A percentile compares a stretch with the other conserved stretches of the same genome.
Evolutionary conservation across 2,888 invertebrate genomes (phyloP).

Genomic region (Amblyjoppa proteus): DNA sequence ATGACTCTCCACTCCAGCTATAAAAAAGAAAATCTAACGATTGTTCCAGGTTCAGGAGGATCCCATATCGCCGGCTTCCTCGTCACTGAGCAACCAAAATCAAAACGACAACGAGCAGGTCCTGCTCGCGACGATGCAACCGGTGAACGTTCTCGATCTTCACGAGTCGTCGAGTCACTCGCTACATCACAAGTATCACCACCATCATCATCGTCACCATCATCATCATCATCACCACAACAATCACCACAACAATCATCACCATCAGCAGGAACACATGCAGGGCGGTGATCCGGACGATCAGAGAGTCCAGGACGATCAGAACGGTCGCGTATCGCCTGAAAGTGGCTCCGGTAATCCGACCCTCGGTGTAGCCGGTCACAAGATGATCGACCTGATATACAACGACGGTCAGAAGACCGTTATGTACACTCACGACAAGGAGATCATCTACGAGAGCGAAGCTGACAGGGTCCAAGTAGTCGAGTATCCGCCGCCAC

Average conservation of each 20-base stretch:
- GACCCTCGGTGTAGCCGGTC: constrained; percentile 87
- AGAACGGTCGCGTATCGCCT: constrained; percentile 81
- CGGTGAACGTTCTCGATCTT: constrained; percentile 93
- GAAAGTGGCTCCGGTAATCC: constrained; percentile 86
- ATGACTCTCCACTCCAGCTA: background rate
- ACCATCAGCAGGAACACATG: constrained; percentile 85
- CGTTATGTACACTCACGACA: constrained; percentile 93
- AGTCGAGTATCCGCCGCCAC: constrained; percentile 83
- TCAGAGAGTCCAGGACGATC: constrained; percentile 84
- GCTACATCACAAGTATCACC: constrained; percentile 86
- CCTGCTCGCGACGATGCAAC: constrained; percentile 94
- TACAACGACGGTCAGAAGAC: constrained; percentile 95
- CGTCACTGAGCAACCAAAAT: constrained; percentile 83
- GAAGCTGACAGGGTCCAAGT: constrained; percentile 87
- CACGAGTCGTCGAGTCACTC: constrained; percentile 88
- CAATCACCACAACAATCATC: constrained; percentile 85
- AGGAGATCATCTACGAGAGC: constrained; percentile 93
- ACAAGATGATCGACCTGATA: constrained; percentile 92
- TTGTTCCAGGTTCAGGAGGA: constrained; percentile 80
- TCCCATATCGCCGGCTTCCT: constrained; percentile 83
- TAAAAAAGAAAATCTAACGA: background rate
- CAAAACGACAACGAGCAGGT: constrained; percentile 83
- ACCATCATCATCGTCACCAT: constrained; percentile 87
- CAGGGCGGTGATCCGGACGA: constrained; percentile 83
- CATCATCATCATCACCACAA: constrained; percentile 86